phyloP scores from a whole-genome alignment of 2,113 vertebrate genomes.

The Tenebrosternarchus preto region DNA sequence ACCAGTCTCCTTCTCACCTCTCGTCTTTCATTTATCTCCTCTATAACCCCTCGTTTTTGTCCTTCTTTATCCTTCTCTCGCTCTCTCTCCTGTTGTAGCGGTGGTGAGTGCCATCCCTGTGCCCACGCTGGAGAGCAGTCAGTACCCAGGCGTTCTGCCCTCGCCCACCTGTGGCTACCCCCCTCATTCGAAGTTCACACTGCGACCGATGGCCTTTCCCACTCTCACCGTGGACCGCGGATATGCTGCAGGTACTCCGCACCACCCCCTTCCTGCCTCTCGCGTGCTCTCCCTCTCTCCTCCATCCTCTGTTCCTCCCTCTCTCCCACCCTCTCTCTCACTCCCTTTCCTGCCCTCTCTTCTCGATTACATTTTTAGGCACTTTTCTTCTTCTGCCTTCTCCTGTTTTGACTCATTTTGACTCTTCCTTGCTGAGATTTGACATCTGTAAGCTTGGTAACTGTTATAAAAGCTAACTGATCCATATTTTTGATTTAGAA shows the following conservation, averaged over 20 bases:
- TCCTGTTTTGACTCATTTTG: too few species aligned
- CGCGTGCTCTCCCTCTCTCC: not conserved
- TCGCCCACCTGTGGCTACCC: constrained; percentile 90
- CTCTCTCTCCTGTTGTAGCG: constrained; percentile 70
- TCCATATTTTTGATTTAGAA: too few species aligned
- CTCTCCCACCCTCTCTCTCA: not conserved
- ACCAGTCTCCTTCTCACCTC: too few species aligned
- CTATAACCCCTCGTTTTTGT: not conserved
- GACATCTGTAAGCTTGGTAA: too few species aligned
- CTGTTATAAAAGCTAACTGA: too few species aligned
- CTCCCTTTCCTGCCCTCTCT: not conserved
- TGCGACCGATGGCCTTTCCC: constrained; percentile 89
- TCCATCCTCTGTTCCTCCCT: not conserved
- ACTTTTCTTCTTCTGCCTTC: not conserved
- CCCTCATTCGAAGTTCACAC: constrained; percentile 84
- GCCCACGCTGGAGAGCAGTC: constrained; percentile 87
- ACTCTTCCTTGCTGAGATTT: not conserved
- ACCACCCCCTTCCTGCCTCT: not conserved
- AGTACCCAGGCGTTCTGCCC: constrained; percentile 90
- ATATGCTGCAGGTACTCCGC: constrained; percentile 79
- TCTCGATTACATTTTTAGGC: too few species aligned
- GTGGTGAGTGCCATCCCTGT: constrained; percentile 94
- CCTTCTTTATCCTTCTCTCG: constrained; percentile 3
- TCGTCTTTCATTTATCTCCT: too few species aligned
- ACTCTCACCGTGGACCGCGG: constrained; percentile 85